A percentile compares a stretch with the other conserved stretches of the same genome.
Evolutionary conservation across 2,797 vertebrate genomes (phyloP).

Genomic region (Siniperca undulata): DNA sequence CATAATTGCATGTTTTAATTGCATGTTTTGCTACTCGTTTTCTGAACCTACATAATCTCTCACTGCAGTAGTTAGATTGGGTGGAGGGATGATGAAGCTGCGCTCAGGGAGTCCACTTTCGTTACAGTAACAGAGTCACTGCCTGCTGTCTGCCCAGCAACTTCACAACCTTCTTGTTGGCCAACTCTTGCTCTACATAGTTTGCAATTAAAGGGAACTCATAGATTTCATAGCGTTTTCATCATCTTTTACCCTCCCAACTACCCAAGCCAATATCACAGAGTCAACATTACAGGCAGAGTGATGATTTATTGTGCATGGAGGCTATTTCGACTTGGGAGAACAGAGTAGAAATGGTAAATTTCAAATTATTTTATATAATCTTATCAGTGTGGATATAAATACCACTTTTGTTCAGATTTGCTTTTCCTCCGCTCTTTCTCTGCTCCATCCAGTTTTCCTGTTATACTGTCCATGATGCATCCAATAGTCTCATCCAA

Average conservation of each 20-base stretch:
- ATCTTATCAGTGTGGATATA: neutral
- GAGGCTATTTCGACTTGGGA: neutral
- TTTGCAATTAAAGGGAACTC: slow-evolving; percentile 17
- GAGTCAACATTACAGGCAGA: neutral
- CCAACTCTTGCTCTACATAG: neutral
- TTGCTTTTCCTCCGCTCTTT: neutral
- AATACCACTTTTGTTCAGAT: neutral
- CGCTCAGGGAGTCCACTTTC: slow-evolving; percentile 45
- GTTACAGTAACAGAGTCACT: slow-evolving; percentile 28
- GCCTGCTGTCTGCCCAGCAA: slow-evolving; percentile 4
- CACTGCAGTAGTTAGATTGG: slow-evolving; percentile 50
- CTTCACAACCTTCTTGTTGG: neutral
- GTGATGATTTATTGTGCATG: neutral
- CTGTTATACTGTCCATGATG: slow-evolving; percentile 14
- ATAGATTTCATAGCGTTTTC: neutral
- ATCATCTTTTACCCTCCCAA: neutral
- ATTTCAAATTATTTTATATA: slow-evolving; percentile 1
- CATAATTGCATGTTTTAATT: slow-evolving; percentile 8
- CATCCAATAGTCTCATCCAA: slow-evolving; percentile 23
- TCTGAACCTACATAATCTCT: slow-evolving; percentile 12
- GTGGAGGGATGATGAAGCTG: slow-evolving; percentile 60
- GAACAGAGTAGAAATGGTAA: neutral
- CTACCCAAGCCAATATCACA: neutral
- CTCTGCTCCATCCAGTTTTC: slow-evolving; percentile 8
- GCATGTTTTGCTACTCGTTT: slow-evolving; percentile 24